A percentile compares a stretch with the other conserved stretches of the same genome.
Conservation (phyloP, 1,140 invertebrate genomes). For the Metaphire vulgaris region DNA sequence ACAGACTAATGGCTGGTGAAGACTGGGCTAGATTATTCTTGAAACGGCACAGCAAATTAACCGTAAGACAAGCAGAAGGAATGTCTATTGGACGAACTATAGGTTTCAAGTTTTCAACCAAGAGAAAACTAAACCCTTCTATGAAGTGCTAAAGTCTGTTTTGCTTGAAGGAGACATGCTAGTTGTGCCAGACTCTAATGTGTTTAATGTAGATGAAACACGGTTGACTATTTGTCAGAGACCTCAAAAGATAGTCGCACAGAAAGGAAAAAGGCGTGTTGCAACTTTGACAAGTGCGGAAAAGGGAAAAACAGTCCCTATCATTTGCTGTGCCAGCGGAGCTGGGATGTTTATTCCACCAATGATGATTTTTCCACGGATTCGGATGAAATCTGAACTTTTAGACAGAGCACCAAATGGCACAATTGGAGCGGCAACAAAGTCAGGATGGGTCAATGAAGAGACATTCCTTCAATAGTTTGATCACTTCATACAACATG, state of each 20-base stretch:
- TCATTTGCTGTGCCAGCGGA: constrained; percentile 34
- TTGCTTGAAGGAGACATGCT: constrained; percentile 5
- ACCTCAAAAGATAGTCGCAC: constrained; percentile 48
- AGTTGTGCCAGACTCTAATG: constrained; percentile 13
- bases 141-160: constrained; percentile 39
- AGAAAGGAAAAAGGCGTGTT: constrained; percentile 48
- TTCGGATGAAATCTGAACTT: constrained; percentile 41
- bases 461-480: constrained; percentile 30
- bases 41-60: too few species aligned
- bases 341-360: constrained; percentile 37
- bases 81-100: too few species aligned
- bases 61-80: too few species aligned
- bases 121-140: constrained; percentile 46
- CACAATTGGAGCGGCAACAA: constrained; percentile 22
- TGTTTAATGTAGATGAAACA: constrained; percentile 55
- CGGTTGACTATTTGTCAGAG: constrained; percentile 53
- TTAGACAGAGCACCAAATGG: constrained; percentile 37
- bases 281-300: constrained; percentile 49
- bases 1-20: too few species aligned
- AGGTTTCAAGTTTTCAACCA: too few species aligned
- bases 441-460: constrained; percentile 28
- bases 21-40: too few species aligned
- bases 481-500: constrained; percentile 26
- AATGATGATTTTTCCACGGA: constrained; percentile 38
- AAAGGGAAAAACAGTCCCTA: constrained; percentile 40